phyloP scores from a whole-genome alignment of 2,888 invertebrate genomes.

The Aelia acuminata region DNA sequence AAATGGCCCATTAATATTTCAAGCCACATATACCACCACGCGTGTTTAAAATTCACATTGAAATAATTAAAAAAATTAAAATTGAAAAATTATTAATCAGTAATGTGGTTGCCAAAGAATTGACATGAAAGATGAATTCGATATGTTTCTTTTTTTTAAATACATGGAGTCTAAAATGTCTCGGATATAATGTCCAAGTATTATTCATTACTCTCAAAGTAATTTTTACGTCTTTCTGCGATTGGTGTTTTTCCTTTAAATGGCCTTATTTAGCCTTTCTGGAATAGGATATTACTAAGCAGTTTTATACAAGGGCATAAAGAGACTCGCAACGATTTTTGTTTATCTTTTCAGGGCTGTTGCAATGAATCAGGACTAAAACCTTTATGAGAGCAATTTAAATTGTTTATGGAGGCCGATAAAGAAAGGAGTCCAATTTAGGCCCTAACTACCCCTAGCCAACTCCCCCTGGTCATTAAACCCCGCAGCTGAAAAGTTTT shows the following conservation, averaged over 20 bases:
- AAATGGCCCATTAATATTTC: too few relatives aligned
- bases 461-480: slow-evolving; percentile 44
- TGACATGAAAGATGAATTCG: too few relatives aligned
- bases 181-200: too few relatives aligned
- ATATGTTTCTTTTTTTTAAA: too few relatives aligned
- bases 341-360: neutral
- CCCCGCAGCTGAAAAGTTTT: slow-evolving; percentile 21
- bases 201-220: too few relatives aligned
- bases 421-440: slow-evolving; percentile 27
- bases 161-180: too few relatives aligned
- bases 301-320: neutral
- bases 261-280: neutral
- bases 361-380: slow-evolving; percentile 20
- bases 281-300: neutral
- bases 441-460: neutral
- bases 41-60: too few relatives aligned
- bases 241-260: neutral
- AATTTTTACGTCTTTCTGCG: too few relatives aligned
- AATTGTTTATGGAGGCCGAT: slow-evolving; percentile 38
- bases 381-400: slow-evolving; percentile 40
- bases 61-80: too few relatives aligned
- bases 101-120: too few relatives aligned
- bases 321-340: neutral
- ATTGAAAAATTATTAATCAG: too few relatives aligned
- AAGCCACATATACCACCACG: too few relatives aligned